These are phyloP conservation scores for Salvelinus fontinalis DNA, from an alignment of 2,113 vertebrate genomes.

Conservation along the genomic window DNA sequence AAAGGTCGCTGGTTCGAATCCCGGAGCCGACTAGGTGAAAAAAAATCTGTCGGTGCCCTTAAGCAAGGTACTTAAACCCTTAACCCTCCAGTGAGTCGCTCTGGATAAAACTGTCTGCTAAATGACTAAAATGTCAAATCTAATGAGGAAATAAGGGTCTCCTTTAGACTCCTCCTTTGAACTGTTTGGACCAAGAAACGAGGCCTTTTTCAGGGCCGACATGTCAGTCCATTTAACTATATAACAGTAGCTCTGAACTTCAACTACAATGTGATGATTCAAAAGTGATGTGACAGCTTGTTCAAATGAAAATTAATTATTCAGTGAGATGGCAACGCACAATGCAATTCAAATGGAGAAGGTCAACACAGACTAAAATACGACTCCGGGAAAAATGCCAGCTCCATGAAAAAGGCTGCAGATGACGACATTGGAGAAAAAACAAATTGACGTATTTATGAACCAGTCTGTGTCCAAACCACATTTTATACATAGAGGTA, in stretches of 20 bases:
- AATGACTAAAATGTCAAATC: no score
- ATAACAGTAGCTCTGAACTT: conserved; percentile 9
- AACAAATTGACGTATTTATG: conserved; percentile 27
- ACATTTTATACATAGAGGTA: conserved; percentile 7
- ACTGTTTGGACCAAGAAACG: no score
- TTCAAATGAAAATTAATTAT: conserved; percentile 46
- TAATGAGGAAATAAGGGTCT: no score
- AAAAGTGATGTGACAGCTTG: conserved; percentile 38
- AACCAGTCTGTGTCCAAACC: neutral
- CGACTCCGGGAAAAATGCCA: conserved; percentile 23
- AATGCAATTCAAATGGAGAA: conserved; percentile 38
- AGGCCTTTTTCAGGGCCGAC: no score
- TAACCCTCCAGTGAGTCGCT: no score
- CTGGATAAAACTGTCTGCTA: no score
- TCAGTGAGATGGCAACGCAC: conserved; percentile 28
- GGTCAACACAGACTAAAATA: conserved; percentile 40
- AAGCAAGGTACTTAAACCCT: no score
- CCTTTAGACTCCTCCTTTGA: no score
- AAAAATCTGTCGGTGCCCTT: no score
- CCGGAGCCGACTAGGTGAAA: no score
- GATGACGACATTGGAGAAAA: neutral
- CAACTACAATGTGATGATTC: conserved; percentile 12
- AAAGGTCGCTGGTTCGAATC: no score
- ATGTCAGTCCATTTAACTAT: conserved; percentile 13
- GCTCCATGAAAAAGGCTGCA: conserved; percentile 16